Evolutionary conservation across 2,113 vertebrate species (phyloP).

Genomic region (Tyto alba): DNA sequence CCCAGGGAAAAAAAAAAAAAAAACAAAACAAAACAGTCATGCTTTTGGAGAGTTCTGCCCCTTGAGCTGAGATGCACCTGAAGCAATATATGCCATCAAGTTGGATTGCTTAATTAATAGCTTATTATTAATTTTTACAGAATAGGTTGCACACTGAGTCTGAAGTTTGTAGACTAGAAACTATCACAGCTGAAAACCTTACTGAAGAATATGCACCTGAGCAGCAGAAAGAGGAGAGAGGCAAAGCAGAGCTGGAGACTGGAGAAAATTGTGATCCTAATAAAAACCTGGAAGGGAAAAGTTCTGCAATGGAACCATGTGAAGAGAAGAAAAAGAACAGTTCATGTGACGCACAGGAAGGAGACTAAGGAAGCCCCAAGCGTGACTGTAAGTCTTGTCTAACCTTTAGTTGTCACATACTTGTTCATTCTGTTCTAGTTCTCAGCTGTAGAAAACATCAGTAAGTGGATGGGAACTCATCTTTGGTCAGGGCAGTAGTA

Average conservation of each 20-base stretch:
- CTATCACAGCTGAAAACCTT: background rate
- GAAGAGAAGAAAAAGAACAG: background rate
- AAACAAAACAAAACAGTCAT: too few relatives aligned
- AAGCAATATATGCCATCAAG: background rate
- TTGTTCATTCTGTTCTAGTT: background rate
- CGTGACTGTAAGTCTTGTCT: slow-evolving; percentile 9
- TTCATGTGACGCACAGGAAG: background rate
- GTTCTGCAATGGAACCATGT: rapidly evolving
- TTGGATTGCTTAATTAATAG: background rate
- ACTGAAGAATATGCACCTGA: background rate
- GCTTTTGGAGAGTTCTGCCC: background rate
- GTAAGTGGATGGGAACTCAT: background rate
- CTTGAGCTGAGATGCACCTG: background rate
- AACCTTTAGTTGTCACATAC: background rate
- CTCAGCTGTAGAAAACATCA: background rate
- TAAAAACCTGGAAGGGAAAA: background rate
- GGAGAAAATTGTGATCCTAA: background rate
- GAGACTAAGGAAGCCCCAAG: background rate
- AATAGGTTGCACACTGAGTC: background rate
- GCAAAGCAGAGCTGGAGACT: background rate
- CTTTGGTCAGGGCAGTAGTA: background rate
- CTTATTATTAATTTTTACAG: slow-evolving; percentile 32
- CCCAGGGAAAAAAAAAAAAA: background rate
- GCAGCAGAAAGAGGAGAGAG: background rate
- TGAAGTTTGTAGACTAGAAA: background rate